Conservation (phyloP, 2,888 invertebrate genomes). For the Xestia xanthographa region DNA sequence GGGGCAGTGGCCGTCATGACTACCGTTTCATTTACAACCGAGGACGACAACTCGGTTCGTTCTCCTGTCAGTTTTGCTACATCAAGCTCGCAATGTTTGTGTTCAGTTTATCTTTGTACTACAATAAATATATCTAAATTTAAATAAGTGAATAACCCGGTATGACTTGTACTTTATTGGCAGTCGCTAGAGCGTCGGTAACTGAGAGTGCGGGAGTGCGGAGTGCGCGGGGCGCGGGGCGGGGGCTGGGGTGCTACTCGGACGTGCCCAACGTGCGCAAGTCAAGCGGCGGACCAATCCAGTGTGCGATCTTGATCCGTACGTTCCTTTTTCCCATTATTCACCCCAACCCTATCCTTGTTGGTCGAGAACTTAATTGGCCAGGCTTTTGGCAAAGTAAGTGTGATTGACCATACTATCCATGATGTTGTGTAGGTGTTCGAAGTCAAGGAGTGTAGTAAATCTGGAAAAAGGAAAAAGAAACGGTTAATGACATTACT, state of each 20-base stretch:
- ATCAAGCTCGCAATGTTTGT: conserved; percentile 75
- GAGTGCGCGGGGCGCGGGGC: conserved; percentile 68
- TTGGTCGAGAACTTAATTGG: conserved; percentile 78
- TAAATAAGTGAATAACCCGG: conserved; percentile 87
- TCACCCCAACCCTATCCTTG: conserved; percentile 83
- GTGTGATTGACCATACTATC: conserved; percentile 69
- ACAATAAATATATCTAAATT: conserved; percentile 87
- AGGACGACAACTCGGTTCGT: conserved; percentile 80
- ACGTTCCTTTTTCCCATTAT: conserved; percentile 90
- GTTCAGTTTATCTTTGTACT: conserved; percentile 85
- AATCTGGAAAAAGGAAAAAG: conserved; percentile 81
- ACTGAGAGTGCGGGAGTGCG: conserved; percentile 82
- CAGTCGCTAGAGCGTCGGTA: conserved; percentile 89
- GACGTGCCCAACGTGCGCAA: conserved; percentile 79
- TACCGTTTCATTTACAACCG: conserved; percentile 91
- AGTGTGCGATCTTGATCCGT: conserved; percentile 89
- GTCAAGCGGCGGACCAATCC: conserved; percentile 88
- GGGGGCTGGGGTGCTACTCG: conserved; percentile 83
- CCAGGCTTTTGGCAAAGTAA: conserved; percentile 70
- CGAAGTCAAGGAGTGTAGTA: conserved; percentile 57
- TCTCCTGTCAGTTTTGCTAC: conserved; percentile 77
- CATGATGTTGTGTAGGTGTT: conserved; percentile 73
- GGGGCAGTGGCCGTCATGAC: conserved; percentile 96
- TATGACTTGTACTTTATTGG: conserved; percentile 90
- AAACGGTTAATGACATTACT: conserved; percentile 38